These are phyloP conservation scores for Sturnira hondurensis DNA, from an alignment of 2,113 vertebrate species.

Conservation along the genomic window DNA sequence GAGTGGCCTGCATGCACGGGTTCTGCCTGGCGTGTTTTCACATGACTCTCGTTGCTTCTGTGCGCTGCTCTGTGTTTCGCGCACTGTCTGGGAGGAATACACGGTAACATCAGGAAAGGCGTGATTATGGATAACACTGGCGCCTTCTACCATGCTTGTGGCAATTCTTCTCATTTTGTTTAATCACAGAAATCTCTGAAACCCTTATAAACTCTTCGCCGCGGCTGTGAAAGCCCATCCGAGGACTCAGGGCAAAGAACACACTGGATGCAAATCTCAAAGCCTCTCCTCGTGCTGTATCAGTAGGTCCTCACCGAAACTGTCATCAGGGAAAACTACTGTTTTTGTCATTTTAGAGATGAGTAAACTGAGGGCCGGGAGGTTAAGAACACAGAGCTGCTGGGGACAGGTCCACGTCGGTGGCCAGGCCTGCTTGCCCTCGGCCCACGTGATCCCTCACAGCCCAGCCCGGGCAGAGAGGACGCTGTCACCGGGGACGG, in stretches of 20 bases:
- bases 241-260: too few relatives aligned
- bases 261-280: background rate
- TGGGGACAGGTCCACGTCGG: background rate
- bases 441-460: fast-evolving
- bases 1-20: background rate
- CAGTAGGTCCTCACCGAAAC: background rate
- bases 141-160: background rate
- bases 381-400: background rate
- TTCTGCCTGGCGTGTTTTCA: background rate
- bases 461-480: background rate
- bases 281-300: background rate
- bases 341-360: background rate
- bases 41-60: background rate
- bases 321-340: background rate
- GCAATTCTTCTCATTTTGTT: background rate
- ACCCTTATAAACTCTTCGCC: background rate
- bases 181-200: background rate
- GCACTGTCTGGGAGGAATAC: background rate
- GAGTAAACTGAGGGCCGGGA: background rate
- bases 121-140: background rate
- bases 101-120: background rate
- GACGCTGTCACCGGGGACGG: too few relatives aligned
- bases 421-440: background rate
- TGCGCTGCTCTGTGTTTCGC: background rate
- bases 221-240: background rate